Conservation (phyloP, 2,113 vertebrate species). For the Numenius arquata region DNA sequence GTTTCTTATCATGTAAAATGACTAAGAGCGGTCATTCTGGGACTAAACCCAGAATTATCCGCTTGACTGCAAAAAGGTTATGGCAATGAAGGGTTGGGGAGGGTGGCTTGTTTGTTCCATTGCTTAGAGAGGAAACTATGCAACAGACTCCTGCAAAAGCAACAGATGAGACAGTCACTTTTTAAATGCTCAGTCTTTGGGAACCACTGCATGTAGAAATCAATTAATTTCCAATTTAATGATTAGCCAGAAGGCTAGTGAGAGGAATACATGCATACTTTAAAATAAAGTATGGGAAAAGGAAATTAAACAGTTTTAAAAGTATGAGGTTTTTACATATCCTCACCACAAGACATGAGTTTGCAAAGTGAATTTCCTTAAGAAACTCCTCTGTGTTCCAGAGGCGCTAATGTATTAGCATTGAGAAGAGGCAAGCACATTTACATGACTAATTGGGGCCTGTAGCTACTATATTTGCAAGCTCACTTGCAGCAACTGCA, state of each 20-base stretch:
- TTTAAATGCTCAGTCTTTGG: neutral
- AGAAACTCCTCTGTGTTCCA: neutral
- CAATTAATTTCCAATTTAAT: neutral
- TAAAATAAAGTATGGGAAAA: neutral
- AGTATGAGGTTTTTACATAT: neutral
- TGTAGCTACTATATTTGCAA: neutral
- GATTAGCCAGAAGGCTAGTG: neutral
- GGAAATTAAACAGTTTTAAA: neutral
- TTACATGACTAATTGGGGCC: neutral
- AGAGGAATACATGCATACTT: neutral
- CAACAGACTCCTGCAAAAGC: neutral
- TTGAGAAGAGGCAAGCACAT: neutral
- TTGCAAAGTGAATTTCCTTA: neutral
- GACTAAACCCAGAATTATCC: neutral
- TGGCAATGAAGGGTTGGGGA: neutral
- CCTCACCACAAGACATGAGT: neutral
- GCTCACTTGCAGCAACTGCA: neutral
- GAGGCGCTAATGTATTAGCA: neutral
- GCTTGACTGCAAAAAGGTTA: neutral
- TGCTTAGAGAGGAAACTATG: slow-evolving; percentile 11
- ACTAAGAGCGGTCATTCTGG: neutral
- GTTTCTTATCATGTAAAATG: neutral
- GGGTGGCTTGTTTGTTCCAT: neutral
- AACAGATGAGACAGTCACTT: neutral
- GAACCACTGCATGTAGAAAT: neutral